A percentile compares a stretch with the other conserved stretches of the same genome.
Evolutionary conservation across 2,888 invertebrate genomes (phyloP).

Genomic region (Epinotia demarniana): DNA sequence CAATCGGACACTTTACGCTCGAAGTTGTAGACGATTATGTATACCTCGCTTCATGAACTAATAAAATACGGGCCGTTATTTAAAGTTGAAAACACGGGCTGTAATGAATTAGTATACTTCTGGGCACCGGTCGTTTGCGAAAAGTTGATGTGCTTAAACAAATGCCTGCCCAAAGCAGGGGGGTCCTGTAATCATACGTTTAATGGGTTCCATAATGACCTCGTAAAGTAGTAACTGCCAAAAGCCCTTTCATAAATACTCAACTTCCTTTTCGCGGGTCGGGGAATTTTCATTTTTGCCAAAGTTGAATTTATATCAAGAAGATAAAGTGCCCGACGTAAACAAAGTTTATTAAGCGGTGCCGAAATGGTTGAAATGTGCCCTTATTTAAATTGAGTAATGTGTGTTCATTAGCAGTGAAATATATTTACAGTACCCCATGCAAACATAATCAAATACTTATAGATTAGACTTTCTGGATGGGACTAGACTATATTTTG

Average conservation of each 20-base stretch:
- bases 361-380: slow-evolving; percentile 29
- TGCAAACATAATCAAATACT: neutral
- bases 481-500: no score
- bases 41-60: slow-evolving; percentile 69
- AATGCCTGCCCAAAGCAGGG: slow-evolving; percentile 75
- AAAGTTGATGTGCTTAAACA: slow-evolving; percentile 81
- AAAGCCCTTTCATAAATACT: slow-evolving; percentile 75
- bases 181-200: slow-evolving; percentile 77
- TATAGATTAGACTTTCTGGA: no score
- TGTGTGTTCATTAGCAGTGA: slow-evolving; percentile 3
- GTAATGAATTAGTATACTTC: slow-evolving; percentile 53
- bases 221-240: slow-evolving; percentile 78
- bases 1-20: no score
- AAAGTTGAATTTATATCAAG: slow-evolving; percentile 43
- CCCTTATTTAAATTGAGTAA: slow-evolving; percentile 15
- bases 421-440: neutral
- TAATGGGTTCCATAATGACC: slow-evolving; percentile 80
- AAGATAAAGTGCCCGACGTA: slow-evolving; percentile 40
- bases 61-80: slow-evolving; percentile 69
- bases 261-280: slow-evolving; percentile 62
- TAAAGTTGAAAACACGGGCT: slow-evolving; percentile 61
- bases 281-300: slow-evolving; percentile 53
- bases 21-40: no score
- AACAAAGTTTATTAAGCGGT: slow-evolving; percentile 44
- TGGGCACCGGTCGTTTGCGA: slow-evolving; percentile 70